Conservation (phyloP, 2,888 invertebrate genomes). For the Xanthia icteritia region DNA sequence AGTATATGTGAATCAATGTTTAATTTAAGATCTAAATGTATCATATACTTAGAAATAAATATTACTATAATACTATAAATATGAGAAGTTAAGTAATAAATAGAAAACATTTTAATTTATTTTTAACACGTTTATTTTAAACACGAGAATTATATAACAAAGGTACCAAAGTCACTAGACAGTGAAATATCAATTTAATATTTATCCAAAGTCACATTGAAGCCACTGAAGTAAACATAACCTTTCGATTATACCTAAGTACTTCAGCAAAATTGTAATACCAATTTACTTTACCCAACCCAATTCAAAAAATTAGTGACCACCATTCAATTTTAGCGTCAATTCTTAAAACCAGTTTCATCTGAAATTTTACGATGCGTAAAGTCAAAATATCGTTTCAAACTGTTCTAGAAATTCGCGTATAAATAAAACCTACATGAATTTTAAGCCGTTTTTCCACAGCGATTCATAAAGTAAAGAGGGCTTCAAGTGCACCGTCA, state of each 20-base stretch:
- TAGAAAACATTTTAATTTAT: not conserved
- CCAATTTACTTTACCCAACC: constrained; percentile 22
- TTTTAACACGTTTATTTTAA: not conserved
- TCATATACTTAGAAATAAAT: too few relatives aligned
- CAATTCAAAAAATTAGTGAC: constrained; percentile 40
- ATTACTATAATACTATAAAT: too few relatives aligned
- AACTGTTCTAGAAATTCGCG: constrained; percentile 20
- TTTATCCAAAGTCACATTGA: not conserved
- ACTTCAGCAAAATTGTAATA: constrained; percentile 14
- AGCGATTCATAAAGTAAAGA: constrained; percentile 71
- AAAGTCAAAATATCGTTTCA: constrained; percentile 34
- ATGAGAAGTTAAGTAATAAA: not conserved
- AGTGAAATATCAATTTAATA: not conserved
- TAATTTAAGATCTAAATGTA: too few relatives aligned
- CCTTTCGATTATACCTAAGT: not conserved
- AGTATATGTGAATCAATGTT: too few relatives aligned
- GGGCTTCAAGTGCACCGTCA: constrained; percentile 79
- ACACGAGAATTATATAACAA: not conserved
- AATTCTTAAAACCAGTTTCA: constrained; percentile 25
- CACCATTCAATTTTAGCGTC: constrained; percentile 40
- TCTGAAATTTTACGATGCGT: constrained; percentile 27
- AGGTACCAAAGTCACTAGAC: not conserved
- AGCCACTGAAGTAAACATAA: constrained; percentile 3
- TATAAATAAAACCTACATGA: constrained; percentile 57
- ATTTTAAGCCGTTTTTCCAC: constrained; percentile 58